Evolutionary conservation across 2,888 invertebrate genomes (phyloP).

Genomic region (Patella depressa): DNA sequence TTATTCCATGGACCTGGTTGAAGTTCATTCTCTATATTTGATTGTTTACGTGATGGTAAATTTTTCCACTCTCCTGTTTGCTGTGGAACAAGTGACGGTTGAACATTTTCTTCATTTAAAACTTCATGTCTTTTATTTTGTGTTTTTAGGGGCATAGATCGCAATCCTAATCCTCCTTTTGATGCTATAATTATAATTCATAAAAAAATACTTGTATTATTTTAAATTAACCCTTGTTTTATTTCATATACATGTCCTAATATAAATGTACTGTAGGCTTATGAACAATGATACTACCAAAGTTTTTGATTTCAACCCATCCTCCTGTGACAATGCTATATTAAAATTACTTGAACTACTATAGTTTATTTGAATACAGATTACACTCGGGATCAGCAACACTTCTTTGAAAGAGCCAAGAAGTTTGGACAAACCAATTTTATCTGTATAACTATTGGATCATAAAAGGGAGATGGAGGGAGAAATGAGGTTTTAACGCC

Average conservation of each 20-base stretch:
- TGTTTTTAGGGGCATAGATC: slow-evolving; percentile 27
- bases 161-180: slow-evolving; percentile 25
- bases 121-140: slow-evolving; percentile 40
- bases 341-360: too few species aligned
- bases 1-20: slow-evolving; percentile 82
- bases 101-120: slow-evolving; percentile 57
- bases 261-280: too few species aligned
- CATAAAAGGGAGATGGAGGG: too few species aligned
- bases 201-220: background rate
- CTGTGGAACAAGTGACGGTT: slow-evolving; percentile 39
- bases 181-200: slow-evolving; percentile 17
- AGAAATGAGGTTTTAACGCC: too few species aligned
- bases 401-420: too few species aligned
- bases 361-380: too few species aligned
- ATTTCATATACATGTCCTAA: background rate
- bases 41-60: slow-evolving; percentile 43
- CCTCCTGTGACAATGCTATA: too few species aligned
- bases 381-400: too few species aligned
- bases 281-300: too few species aligned
- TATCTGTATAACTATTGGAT: too few species aligned
- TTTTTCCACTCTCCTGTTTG: slow-evolving; percentile 58
- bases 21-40: slow-evolving; percentile 80
- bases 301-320: too few species aligned
- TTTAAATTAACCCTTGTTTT: slow-evolving; percentile 3
- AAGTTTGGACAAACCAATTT: too few species aligned